Evolutionary conservation across 2,888 invertebrate genomes (phyloP).

Genomic region (Lasioglossum figueresi): DNA sequence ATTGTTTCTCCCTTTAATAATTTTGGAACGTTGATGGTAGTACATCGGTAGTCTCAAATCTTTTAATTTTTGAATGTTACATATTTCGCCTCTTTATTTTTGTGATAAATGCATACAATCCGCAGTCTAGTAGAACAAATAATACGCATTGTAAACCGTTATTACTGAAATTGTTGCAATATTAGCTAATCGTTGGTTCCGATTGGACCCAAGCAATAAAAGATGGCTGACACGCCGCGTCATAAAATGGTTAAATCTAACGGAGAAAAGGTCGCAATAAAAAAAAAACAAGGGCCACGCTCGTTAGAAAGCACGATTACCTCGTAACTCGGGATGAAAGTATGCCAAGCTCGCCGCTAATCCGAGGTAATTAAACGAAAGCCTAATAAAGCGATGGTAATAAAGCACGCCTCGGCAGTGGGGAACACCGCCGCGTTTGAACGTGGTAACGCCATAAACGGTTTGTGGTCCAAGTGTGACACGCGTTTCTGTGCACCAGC

Average conservation of each 20-base stretch:
- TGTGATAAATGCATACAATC: neutral
- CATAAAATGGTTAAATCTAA: neutral
- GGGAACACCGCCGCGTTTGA: slow-evolving; percentile 18
- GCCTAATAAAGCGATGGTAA: slow-evolving; percentile 62
- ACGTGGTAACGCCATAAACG: slow-evolving; percentile 69
- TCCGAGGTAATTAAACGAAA: slow-evolving; percentile 63
- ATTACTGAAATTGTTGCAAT: neutral
- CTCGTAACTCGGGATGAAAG: slow-evolving; percentile 30
- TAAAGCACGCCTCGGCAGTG: slow-evolving; percentile 58
- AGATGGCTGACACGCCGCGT: neutral
- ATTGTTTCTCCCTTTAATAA: neutral
- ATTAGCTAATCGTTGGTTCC: neutral
- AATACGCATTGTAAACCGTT: neutral
- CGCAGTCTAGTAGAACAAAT: neutral
- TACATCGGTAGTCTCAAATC: neutral
- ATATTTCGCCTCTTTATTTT: no score
- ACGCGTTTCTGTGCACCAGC: slow-evolving; percentile 30
- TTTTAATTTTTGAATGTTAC: neutral
- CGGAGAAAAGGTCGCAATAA: neutral
- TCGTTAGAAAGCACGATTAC: slow-evolving; percentile 45
- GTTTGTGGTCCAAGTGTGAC: slow-evolving; percentile 52
- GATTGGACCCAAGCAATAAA: neutral
- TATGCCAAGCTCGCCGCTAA: slow-evolving; percentile 18
- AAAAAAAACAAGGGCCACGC: slow-evolving; percentile 32
- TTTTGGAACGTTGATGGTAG: neutral